Conservation (phyloP, 1,140 invertebrate species). For the Archegozetes longisetosus region DNA sequence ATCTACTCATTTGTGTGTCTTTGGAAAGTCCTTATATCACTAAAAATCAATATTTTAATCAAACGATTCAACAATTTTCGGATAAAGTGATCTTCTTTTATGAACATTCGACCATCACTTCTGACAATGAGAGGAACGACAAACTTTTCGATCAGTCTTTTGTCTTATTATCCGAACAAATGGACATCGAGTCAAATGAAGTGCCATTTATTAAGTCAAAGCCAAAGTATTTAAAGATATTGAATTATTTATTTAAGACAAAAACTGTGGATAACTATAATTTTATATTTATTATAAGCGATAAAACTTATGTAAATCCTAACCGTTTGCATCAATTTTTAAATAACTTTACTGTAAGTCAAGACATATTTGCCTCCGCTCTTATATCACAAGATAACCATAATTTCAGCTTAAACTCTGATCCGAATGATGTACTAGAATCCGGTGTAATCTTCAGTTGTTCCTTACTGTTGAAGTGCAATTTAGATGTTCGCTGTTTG, state of each 20-base stretch:
- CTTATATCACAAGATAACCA: neutral
- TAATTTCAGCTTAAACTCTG: too few relatives aligned
- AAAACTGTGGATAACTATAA: slow-evolving; percentile 75
- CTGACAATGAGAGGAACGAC: slow-evolving; percentile 28
- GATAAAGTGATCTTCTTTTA: slow-evolving; percentile 57
- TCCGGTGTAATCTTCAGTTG: slow-evolving; percentile 50
- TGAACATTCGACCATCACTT: slow-evolving; percentile 41
- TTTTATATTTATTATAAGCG: slow-evolving; percentile 70
- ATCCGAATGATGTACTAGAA: slow-evolving; percentile 28
- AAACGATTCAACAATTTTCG: slow-evolving; percentile 55
- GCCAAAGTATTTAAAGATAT: slow-evolving; percentile 37
- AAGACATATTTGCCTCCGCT: slow-evolving; percentile 38
- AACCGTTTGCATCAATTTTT: slow-evolving; percentile 48
- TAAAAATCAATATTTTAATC: slow-evolving; percentile 54
- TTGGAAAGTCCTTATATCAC: slow-evolving; percentile 40
- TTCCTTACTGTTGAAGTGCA: slow-evolving; percentile 18
- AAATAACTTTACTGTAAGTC: slow-evolving; percentile 57
- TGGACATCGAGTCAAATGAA: slow-evolving; percentile 29
- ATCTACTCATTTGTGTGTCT: slow-evolving; percentile 68
- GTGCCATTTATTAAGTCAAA: slow-evolving; percentile 28
- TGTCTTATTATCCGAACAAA: too few relatives aligned
- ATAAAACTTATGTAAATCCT: slow-evolving; percentile 60
- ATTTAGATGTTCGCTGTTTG: slow-evolving; percentile 13
- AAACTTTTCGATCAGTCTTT: neutral
- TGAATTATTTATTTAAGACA: slow-evolving; percentile 67